Evolutionary conservation across 2,113 vertebrate genomes (phyloP), one percentile per base, ranked within the genome.

Genomic region (Oriolus oriolus): DNA sequence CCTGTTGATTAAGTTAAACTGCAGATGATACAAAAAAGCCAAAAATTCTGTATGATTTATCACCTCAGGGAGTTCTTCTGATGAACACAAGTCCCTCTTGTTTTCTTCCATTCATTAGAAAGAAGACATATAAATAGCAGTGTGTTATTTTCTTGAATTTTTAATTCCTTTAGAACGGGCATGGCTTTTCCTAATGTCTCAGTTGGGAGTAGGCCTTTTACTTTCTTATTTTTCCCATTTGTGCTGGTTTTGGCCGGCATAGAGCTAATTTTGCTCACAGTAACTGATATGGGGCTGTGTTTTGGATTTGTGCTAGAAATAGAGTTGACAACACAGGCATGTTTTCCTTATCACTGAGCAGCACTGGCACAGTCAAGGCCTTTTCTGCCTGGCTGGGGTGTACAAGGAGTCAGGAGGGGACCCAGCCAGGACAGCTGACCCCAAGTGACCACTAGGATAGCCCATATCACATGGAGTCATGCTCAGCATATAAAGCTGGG

Each of bases 1-100:
- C 63, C 39, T 61, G 24, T 39, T 87, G 66, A 82, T 77, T 71
- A 75, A 81, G n/a, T 37, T 84, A 52, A 92, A 78, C 14, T 33
- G 35, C 33, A 82, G 77, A 73, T 0, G 1, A 92, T 49, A 77
- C 11, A 84, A 90, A 90, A 92, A 93, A 89, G 61, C 19, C 44
- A 80, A 56, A 90, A 90, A 84, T 27, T 80, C 30, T 71, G 44
- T 75, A 71, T 87, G 69, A 92, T 92, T 94, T 91, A 89, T 93
- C 24, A 91, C 73, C 56, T 75, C 39, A 66, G 59, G 47, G 88
- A 90, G 45, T 84, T 73, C 13, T 77, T 89, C 50, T 70, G 53
- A 84, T 59, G 31, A 78, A 90, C 42, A 83, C 11, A 83, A 88
- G 31, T 70, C 15, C 27, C 27, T 75, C 84, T 85, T 91, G 66